Percentiles rank a stretch among this genome's conserved stretches.
Conservation (phyloP, 2,888 invertebrate species). For the Tromatobia lineatoria region DNA sequence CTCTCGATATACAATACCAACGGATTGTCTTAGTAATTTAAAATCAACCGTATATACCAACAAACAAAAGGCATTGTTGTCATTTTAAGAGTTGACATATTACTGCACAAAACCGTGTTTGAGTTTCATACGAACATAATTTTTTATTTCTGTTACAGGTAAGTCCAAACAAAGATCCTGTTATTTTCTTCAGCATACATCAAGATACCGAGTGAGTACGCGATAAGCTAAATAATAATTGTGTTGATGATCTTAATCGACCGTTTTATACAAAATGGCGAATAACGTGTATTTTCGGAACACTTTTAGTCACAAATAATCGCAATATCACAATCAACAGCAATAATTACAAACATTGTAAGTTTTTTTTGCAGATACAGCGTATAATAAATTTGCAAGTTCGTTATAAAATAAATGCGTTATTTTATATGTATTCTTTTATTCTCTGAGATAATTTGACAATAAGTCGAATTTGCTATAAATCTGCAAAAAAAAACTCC, state of each 20-base stretch:
- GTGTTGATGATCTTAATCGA: background rate
- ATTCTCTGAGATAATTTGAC: too few species aligned
- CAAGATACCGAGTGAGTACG: background rate
- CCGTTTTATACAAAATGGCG: too few species aligned
- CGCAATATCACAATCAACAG: too few species aligned
- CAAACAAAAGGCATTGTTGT: background rate
- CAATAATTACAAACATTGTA: too few species aligned
- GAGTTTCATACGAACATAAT: conserved; percentile 13
- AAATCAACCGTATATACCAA: background rate
- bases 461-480: too few species aligned
- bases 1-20: conserved; percentile 35
- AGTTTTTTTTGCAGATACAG: too few species aligned
- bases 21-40: conserved; percentile 29
- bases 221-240: background rate
- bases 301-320: too few species aligned
- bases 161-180: conserved; percentile 43
- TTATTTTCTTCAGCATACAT: background rate
- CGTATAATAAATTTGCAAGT: too few species aligned
- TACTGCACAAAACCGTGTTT: background rate
- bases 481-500: too few species aligned
- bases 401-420: too few species aligned
- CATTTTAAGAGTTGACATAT: background rate
- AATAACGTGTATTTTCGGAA: too few species aligned
- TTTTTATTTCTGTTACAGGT: conserved; percentile 67
- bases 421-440: too few species aligned